Base-by-base conservation (phyloP, 2,797 vertebrate genomes). In the Acanthis flammea region DNA sequence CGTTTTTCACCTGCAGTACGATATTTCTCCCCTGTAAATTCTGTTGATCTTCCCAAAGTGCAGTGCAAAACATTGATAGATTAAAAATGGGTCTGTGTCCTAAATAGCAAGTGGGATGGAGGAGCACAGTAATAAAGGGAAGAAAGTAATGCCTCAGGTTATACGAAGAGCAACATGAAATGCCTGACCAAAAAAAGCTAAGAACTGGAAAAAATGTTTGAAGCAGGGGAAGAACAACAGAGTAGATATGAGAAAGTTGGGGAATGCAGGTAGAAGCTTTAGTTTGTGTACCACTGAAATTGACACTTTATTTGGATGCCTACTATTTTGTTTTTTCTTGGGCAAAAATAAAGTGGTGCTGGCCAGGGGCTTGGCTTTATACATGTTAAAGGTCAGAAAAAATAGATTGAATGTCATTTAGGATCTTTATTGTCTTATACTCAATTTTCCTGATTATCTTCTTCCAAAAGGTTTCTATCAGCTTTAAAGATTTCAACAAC, bases 271-370 rank as follows among this genome's bases (percentile, higher is more conserved):
- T 84, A 78, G 19, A 68, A 71, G 45, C 23, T 75, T 22, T 14
- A 44, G 14, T 45, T 47, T 30, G 7, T 37, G 31, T 60, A 30
- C 19, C 11, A 9, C 14, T 75, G 27, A 78, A 85, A 51, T 8
- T 4, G 22, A 15, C 35, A 3, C 14, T 58, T 76, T 45, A 30
- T 77, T 81, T 89, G 51, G 23, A 51, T 42, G 7, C 4, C 33
- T 67, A 41, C 8, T 55, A 13, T 45, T 63, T 31, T 1, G 0
- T 0, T 7, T 27, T 53, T 53, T 42, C 16, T 21, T 28, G 33
- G 51, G 10, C 8, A 57, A 73, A 86, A 58, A 19, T 25, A 48
- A 31, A 22, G 14, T 27, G 9, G 5, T 85, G 14, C 12, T 31
- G 44, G n/a, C 25, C 28, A 37, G 9, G 8, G 8, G 4, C 35